These are phyloP conservation scores for Stomatorhinus walkeri DNA, from an alignment of 2,797 vertebrate genomes.

Conservation along the genomic window DNA sequence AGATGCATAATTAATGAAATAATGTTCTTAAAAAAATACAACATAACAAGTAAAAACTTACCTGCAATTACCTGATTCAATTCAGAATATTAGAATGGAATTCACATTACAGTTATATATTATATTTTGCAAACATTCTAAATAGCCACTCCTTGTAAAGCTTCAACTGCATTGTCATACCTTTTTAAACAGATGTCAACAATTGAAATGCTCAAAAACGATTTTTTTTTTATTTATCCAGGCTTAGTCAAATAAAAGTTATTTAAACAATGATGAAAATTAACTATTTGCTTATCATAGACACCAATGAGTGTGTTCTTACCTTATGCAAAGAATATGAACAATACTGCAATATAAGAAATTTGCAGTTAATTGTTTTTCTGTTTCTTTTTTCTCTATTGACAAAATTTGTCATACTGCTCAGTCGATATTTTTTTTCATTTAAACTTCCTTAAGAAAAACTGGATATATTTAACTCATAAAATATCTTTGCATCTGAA, in stretches of 20 bases:
- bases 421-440: neutral
- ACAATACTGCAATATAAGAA: neutral
- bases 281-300: conserved; percentile 30
- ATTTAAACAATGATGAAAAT: conserved; percentile 8
- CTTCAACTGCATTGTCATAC: conserved; percentile 5
- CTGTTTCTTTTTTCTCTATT: neutral
- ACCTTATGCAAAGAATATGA: neutral
- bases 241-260: conserved; percentile 2
- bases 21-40: neutral
- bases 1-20: neutral
- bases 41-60: conserved; percentile 13
- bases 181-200: conserved; percentile 19
- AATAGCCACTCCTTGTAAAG: conserved; percentile 11
- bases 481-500: neutral
- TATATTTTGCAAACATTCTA: neutral
- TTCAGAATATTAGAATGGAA: neutral
- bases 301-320: neutral
- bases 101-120: conserved; percentile 9
- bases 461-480: neutral
- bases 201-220: conserved; percentile 4
- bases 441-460: neutral
- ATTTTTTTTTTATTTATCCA: conserved; percentile 21
- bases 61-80: neutral
- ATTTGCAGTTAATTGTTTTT: neutral
- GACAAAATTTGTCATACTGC: neutral